Conservation (phyloP, 2,888 invertebrate genomes). For the Tribolium freemani region DNA sequence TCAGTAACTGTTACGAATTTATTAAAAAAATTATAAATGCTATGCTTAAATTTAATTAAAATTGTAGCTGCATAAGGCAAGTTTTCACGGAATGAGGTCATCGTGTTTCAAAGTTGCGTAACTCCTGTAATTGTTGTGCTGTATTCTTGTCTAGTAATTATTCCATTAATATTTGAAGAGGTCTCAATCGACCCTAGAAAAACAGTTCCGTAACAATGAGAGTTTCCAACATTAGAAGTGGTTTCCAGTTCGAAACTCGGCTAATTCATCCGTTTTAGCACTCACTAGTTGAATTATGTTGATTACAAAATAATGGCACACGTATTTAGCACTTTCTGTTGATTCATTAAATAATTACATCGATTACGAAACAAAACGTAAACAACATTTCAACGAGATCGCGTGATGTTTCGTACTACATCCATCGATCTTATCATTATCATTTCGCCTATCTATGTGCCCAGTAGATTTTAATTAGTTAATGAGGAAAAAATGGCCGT, state of each 20-base stretch:
- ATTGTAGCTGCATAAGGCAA: not conserved
- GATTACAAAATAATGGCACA: not conserved
- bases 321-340: not conserved
- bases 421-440: slow-evolving; percentile 14
- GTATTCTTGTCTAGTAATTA: not conserved
- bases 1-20: too few species aligned
- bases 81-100: not conserved
- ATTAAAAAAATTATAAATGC: not conserved
- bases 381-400: slow-evolving; percentile 24
- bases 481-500: slow-evolving; percentile 16
- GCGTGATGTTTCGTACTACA: slow-evolving; percentile 25
- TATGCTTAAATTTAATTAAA: not conserved
- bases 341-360: slow-evolving; percentile 28
- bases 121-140: not conserved
- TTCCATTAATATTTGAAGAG: not conserved
- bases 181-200: not conserved
- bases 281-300: not conserved
- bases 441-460: slow-evolving; percentile 8
- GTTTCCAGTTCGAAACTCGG: not conserved
- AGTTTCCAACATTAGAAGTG: not conserved
- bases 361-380: slow-evolving; percentile 6
- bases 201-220: not conserved
- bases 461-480: slow-evolving; percentile 33
- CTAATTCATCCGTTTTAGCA: not conserved
- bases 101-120: not conserved